Evolutionary conservation across 1,140 invertebrate species (phyloP), one percentile per base, ranked within the genome.

Genomic region (Eriocheir sinensis): DNA sequence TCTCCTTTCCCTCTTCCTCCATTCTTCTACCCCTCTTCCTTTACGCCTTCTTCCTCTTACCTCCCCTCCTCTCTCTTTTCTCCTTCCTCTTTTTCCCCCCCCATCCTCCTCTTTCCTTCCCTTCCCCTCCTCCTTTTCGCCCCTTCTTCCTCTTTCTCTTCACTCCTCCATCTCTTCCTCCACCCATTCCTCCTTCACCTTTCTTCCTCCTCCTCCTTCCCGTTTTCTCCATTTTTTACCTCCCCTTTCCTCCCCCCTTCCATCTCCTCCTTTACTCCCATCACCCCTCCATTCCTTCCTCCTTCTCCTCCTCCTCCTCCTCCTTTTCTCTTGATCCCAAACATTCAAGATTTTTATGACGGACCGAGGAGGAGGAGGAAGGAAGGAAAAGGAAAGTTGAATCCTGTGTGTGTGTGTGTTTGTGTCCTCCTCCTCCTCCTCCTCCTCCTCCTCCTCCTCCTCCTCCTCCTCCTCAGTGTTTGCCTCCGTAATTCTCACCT

Each of bases 401-500:
- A 21, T 60, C 44, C 21, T 27, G 53, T 60, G 53, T 60, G 53
- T 60, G 53, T 60, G 53, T 60, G 53, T 60, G 53, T 60, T 9
- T 60, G 53, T 60, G 53, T 53, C 48, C 48, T 53, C 48, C 48
- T 53, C 48, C 48, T 53, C 48, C 48, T 83, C 81, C 36, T 83
- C 81, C 81, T 83, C 81, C 36, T 83, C 81, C 81, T 38, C 81
- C 81, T 83, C 81, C 36, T 38, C 36, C 81, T 83, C 81, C 36
- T n/a, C 21, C 81, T 38, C 36, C 81, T 83, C 81, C 81, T 83
- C 21, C 81, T 38, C 36, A 32, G 30, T n/a, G 34, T 72, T 72
- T 72, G 60, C 9, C 21, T 8, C 2, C 27, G 60, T 72, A 72
- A 72, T 72, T 72, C n/a, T 21, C 9, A n/a, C 21, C 60, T 72